Percentiles rank a stretch among this genome's conserved stretches.
These are phyloP conservation scores for Cyprinodon brontotheroides DNA, from an alignment of 2,113 vertebrate genomes.

Conservation along the genomic window DNA sequence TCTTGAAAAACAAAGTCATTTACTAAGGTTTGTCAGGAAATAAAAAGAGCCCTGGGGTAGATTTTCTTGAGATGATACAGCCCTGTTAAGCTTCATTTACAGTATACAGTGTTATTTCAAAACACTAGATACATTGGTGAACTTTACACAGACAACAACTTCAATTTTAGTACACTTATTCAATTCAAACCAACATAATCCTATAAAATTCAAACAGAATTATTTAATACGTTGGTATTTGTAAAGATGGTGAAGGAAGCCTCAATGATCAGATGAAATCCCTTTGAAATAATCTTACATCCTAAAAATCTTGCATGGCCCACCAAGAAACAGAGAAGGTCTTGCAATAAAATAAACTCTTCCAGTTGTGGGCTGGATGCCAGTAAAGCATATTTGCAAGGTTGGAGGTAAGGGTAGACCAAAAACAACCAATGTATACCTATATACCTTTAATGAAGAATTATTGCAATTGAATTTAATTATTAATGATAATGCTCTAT, in stretches of 20 bases:
- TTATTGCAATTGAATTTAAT: too few species aligned
- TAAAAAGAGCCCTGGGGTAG: background rate
- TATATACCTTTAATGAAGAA: too few species aligned
- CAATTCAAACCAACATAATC: background rate
- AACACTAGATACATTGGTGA: background rate
- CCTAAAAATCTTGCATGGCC: background rate
- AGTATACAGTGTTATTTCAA: background rate
- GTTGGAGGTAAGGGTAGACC: constrained; percentile 1
- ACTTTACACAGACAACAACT: background rate
- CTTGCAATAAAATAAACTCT: background rate
- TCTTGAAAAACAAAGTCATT: constrained; percentile 5
- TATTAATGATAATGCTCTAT: too few species aligned
- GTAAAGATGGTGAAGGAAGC: background rate
- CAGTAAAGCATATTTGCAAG: constrained; percentile 19
- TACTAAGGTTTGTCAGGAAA: constrained; percentile 18
- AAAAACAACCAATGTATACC: background rate
- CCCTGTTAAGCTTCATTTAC: background rate
- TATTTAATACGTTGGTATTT: background rate
- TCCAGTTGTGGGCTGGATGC: background rate
- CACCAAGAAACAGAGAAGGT: background rate
- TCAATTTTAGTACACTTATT: background rate
- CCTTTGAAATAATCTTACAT: background rate
- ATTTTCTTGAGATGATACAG: background rate
- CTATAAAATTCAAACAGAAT: background rate
- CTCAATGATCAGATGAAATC: background rate